Evolutionary conservation across 2,888 invertebrate species (phyloP).

Genomic region (Abrostola tripartita): DNA sequence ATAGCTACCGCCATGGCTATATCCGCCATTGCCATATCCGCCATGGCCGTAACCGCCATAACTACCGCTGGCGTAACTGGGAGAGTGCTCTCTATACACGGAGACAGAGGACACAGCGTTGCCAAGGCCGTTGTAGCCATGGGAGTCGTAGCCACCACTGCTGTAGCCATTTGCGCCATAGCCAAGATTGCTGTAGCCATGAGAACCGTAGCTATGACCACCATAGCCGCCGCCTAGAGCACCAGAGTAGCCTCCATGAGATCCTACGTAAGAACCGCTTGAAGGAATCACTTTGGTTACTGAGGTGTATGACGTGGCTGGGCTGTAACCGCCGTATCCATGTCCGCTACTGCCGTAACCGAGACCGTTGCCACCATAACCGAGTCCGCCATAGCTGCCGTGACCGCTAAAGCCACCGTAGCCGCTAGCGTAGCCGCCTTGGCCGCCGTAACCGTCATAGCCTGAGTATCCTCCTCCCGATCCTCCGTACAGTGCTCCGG

Average conservation of each 20-base stretch:
- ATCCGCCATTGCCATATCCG: slow-evolving; percentile 18
- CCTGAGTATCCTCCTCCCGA: slow-evolving; percentile 30
- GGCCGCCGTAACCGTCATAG: slow-evolving; percentile 39
- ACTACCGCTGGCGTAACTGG: slow-evolving; percentile 37
- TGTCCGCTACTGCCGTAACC: slow-evolving; percentile 35
- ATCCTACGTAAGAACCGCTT: slow-evolving; percentile 27
- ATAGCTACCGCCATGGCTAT: slow-evolving; percentile 44
- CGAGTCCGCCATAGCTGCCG: slow-evolving; percentile 20
- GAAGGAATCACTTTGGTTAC: slow-evolving; percentile 55
- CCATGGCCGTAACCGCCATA: slow-evolving; percentile 43
- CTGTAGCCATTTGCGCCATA: slow-evolving; percentile 39
- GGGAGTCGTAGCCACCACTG: slow-evolving; percentile 24
- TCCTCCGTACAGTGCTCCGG: slow-evolving; percentile 60
- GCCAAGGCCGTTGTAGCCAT: slow-evolving; percentile 41
- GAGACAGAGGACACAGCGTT: slow-evolving; percentile 60
- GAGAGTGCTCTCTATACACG: slow-evolving; percentile 51
- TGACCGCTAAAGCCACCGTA: slow-evolving; percentile 24
- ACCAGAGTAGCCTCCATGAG: slow-evolving; percentile 32
- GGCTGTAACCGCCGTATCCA: slow-evolving; percentile 45
- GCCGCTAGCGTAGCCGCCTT: slow-evolving; percentile 31
- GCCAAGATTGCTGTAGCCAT: neutral
- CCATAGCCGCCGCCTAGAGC: slow-evolving; percentile 39
- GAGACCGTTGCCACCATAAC: slow-evolving; percentile 39
- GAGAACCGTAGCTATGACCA: slow-evolving; percentile 37
- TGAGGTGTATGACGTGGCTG: slow-evolving; percentile 57